These are phyloP conservation scores for Parazoanthus swiftii DNA, from an alignment of 92 coral and sea anemone genomes.

Conservation along the genomic window DNA sequence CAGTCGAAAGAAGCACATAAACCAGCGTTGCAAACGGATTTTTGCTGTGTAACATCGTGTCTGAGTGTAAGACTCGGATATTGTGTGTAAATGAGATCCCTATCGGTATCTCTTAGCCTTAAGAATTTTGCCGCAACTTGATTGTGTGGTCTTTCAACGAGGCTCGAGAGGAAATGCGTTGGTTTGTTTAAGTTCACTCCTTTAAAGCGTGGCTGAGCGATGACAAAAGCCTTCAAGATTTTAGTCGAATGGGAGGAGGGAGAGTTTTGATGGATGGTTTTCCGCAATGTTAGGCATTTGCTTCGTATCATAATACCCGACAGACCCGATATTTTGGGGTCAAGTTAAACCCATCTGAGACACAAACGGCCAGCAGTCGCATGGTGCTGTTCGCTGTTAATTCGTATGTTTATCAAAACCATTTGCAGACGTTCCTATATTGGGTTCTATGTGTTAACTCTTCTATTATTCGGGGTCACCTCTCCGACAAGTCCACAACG, in stretches of 20 bases:
- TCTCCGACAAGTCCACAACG: slow-evolving; percentile 7
- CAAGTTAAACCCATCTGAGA: slow-evolving; percentile 7
- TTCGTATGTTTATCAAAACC: slow-evolving; percentile 34
- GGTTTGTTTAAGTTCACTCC: slow-evolving; percentile 18
- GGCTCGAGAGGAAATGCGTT: slow-evolving; percentile 26
- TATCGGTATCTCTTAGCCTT: not conserved
- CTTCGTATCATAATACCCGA: slow-evolving; percentile 14
- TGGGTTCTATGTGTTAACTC: not conserved
- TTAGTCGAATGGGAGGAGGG: slow-evolving; percentile 41
- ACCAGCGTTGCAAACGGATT: not conserved
- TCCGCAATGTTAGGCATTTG: slow-evolving; percentile 43
- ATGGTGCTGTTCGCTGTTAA: slow-evolving; percentile 2
- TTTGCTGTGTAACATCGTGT: slow-evolving; percentile 14
- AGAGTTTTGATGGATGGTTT: slow-evolving; percentile 38
- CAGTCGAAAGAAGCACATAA: slow-evolving; percentile 4
- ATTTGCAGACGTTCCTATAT: slow-evolving; percentile 3
- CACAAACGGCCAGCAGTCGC: not conserved
- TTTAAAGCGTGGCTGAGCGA: slow-evolving; percentile 44
- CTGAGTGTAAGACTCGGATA: not conserved
- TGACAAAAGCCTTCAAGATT: slow-evolving; percentile 43
- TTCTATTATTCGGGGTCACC: slow-evolving; percentile 11
- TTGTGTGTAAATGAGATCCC: not conserved
- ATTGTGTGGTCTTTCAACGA: slow-evolving; percentile 11
- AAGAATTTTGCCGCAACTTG: not conserved
- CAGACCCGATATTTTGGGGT: slow-evolving; percentile 9